Base-by-base conservation (phyloP, 2,888 invertebrate genomes). In the Pelosia muscerda region DNA sequence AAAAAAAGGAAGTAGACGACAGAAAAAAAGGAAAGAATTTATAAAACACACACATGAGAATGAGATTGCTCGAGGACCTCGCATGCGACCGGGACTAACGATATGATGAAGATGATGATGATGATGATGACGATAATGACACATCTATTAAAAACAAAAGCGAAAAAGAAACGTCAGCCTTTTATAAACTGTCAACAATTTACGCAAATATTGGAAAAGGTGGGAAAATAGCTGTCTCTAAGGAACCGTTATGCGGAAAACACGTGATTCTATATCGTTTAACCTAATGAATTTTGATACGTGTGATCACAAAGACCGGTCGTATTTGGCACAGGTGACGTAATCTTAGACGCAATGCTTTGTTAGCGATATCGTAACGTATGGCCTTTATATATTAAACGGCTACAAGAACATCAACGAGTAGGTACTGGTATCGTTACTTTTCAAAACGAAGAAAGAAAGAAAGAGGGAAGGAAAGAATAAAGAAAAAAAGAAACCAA, bases 231-330 rank as follows among this genome's bases (percentile, higher is more conserved):
- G 9, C 49, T 49, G 49, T 49, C 49, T n/a, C 26, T 28, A 19
- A 15, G 4, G 9, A 19, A 26, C 57, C n/a, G 28, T 57, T 19
- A n/a, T 9, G 22, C 10, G 19, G 11, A n/a, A 28, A 28, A 57
- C 28, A 31, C n/a, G 28, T 28, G 58, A 64, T 73, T 77, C 73
- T 74, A 66, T 54, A 65, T 74, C 73, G 75, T 75, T 72, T 65
- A 56, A 62, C 67, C 60, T 65, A 66, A 63, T 69, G 42, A 63
- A 71, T 78, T 78, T 78, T 63, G 77, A 73, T 72, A 56, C 13
- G 78, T 77, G 63, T 77, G 73, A 77, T 78, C 76, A 74, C 69
- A 77, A 72, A 74, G 68, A 75, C 73, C 74, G 75, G 75, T 76
- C 65, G 69, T 74, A 65, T 77, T 73, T 73, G 68, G 74, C 64